These are phyloP conservation scores for Propithecus deckenii DNA, from an alignment of 2,797 vertebrate genomes.

Conservation along the genomic window DNA sequence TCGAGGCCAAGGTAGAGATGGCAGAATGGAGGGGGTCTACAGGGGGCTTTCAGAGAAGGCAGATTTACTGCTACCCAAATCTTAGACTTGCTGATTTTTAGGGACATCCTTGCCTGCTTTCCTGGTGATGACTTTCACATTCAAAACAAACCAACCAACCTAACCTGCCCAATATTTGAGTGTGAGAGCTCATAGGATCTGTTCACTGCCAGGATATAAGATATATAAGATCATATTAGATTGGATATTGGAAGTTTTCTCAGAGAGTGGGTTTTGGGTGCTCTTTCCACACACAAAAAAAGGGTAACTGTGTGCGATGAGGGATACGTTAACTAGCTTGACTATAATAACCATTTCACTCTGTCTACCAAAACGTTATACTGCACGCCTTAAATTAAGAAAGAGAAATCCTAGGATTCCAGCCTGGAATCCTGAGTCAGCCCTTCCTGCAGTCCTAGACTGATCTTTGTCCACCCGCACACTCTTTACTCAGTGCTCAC, in stretches of 20 bases:
- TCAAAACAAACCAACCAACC: not conserved
- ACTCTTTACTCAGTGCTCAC: rapidly evolving
- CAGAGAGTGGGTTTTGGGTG: not conserved
- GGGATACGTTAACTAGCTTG: not conserved
- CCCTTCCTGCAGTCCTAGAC: not conserved
- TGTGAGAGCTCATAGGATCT: not conserved
- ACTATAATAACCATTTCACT: not conserved
- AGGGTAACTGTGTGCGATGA: not conserved
- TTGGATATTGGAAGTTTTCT: not conserved
- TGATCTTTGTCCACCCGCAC: no score
- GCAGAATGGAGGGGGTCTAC: not conserved
- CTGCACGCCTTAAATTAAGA: not conserved
- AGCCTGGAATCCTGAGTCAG: not conserved
- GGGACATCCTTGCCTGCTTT: not conserved
- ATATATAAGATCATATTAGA: not conserved
- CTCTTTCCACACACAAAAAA: not conserved
- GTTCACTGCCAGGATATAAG: not conserved
- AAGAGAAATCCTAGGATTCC: not conserved
- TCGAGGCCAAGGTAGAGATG: not conserved
- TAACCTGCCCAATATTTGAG: not conserved
- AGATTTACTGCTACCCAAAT: not conserved
- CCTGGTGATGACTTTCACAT: not conserved
- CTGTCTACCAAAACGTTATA: not conserved
- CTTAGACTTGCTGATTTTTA: not conserved
- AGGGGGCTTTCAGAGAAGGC: not conserved